Evolutionary conservation across 2,888 invertebrate species (phyloP), one percentile per base, ranked within the genome.

Genomic region (Chalcosyrphus nemorum): DNA sequence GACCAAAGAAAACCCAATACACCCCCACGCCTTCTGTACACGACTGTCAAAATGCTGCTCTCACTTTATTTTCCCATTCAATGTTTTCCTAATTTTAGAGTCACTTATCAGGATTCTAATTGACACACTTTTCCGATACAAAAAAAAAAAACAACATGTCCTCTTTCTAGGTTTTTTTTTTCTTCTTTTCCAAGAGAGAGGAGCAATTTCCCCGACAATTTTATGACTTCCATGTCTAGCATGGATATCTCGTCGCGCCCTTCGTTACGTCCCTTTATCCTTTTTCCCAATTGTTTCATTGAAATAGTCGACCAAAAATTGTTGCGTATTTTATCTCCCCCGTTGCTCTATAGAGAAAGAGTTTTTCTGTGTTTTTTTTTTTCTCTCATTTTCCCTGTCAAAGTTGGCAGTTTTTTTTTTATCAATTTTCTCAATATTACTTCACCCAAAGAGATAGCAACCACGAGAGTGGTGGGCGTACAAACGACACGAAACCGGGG

Each of bases 81-180:
- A 52, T 63, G 68, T 76, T 81, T 76, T 81, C 50, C 50, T 76
- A 71, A 81, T 76, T 76, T 71, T 81, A 45, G 57, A 65, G 81
- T 76, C 71, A 81, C 81, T 81, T 81, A 76, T 81, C 65, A 75
- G 81, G 70, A 81, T 81, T 63, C 81, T 77, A 81, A 77, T 81
- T 81, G 81, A 81, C 81, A 81, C 81, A 81, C 71, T 81, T 81
- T 76, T 45, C 70, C 50, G 56, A 27, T 27, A 13, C 13, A 21
- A 27, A 3, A 35, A 50, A 19, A 43, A 47, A 47, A 57, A 43
- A 9, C 24, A 24, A 24, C 9, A 11, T 32, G 32, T 38, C 38
- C 24, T 38, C 47, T 32, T 70, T 13, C 19, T 70, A 45, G 6
- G 9, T 45, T 43, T 54, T 19, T 72, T 47, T 13, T 29, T 70